A percentile compares a stretch with the other conserved stretches of the same genome.
phyloP scores from a whole-genome alignment of 2,888 invertebrate genomes.

The Alcis repandata region DNA sequence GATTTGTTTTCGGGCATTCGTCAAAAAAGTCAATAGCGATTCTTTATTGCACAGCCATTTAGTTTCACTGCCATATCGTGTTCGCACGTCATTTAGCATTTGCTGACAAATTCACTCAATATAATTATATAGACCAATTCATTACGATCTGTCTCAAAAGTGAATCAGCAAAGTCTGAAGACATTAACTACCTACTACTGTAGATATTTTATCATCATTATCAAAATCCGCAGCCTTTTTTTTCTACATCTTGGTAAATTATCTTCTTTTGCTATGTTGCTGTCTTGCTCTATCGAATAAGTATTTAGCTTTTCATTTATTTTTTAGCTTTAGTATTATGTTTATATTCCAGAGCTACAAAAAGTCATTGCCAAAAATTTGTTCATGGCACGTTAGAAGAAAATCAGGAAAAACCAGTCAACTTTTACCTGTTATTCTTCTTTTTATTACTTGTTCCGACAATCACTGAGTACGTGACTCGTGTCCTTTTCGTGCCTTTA shows the following conservation, averaged over 20 bases:
- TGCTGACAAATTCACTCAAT: slow-evolving; percentile 15
- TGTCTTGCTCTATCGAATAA: neutral
- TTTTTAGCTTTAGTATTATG: neutral
- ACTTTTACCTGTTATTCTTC: neutral
- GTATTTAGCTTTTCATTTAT: too few relatives aligned
- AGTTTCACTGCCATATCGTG: slow-evolving; percentile 23
- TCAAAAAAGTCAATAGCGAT: slow-evolving; percentile 14
- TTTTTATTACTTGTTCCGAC: neutral
- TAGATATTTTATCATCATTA: too few relatives aligned
- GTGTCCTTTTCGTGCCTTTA: neutral
- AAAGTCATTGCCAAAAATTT: neutral
- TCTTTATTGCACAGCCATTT: slow-evolving; percentile 14
- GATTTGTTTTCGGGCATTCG: neutral
- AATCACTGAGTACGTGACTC: neutral
- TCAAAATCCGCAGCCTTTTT: too few relatives aligned
- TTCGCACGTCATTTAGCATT: slow-evolving; percentile 30
- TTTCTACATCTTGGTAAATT: too few relatives aligned
- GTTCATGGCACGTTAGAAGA: too few relatives aligned
- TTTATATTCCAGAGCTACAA: neutral
- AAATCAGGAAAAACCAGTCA: neutral
- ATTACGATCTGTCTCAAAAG: slow-evolving; percentile 19
- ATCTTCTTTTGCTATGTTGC: neutral
- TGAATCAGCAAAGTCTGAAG: neutral
- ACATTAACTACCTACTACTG: neutral
- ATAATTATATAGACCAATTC: slow-evolving; percentile 9